Evolutionary conservation across 2,797 vertebrate species (phyloP), one percentile per base, ranked within the genome.

Genomic region (Linurgus olivaceus): DNA sequence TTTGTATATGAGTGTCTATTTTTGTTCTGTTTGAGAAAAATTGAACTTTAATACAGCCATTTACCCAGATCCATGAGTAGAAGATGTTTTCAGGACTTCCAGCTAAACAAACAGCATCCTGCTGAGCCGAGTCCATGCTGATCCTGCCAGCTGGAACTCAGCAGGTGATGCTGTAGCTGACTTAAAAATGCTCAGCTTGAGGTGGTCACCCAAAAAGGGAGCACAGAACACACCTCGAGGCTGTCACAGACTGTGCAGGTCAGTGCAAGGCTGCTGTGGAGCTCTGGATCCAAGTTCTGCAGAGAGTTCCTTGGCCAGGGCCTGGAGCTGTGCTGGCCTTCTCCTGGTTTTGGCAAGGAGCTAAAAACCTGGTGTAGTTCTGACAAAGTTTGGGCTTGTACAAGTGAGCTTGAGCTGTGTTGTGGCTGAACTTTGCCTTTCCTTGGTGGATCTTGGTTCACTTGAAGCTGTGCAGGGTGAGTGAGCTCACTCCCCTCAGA

Each of bases 21-120:
- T 93, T 80, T 77, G 65, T 77, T 82, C 40, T 38, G 11, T 54
- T 82, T 61, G 45, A 29, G 63, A 86, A 66, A 89, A 40, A 47
- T 35, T 14, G 33, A 70, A 72, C 1, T 3, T 29, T 86, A 76
- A 66, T 86, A 17, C 20, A 61, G 35, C n/a, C 17, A 28, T 71
- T 90, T n/a, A 26, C 28, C 29, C 88, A 78, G 62, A 72, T 66
- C 54, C 35, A 11, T 6, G 14, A 91, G 58, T 3, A 68, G 86
- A 67, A 95, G 31, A 6, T 17, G 9, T 63, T 59, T 77, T 74
- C 28, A 78, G 48, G 86, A 55, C 58, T 81, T 52, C 5, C 79
- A 93, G 90, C 88, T 82, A 63, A 86, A 87, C 48, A 80, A 88
- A 74, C 24, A 90, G 73, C 52, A 57, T 86, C 86, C 83, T 84